Conservation (phyloP, 2,113 vertebrate genomes). For the Gyps fulvus region DNA sequence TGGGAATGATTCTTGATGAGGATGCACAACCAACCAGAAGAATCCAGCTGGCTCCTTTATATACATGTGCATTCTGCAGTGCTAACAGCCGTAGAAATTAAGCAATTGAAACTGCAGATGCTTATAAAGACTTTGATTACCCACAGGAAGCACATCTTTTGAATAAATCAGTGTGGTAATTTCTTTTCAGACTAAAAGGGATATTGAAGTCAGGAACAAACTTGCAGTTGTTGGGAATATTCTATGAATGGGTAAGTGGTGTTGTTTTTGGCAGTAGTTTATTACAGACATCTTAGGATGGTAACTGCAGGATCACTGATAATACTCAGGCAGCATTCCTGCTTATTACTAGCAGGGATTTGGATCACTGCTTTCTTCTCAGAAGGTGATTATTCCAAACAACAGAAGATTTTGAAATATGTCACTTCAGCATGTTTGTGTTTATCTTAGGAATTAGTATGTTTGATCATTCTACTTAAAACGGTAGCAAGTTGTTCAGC, state of each 20-base stretch:
- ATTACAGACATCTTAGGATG: neutral
- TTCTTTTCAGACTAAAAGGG: slow-evolving; percentile 31
- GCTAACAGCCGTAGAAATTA: neutral
- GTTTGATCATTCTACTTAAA: neutral
- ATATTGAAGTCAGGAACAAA: slow-evolving; percentile 49
- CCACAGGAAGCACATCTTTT: slow-evolving; percentile 46
- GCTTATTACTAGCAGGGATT: slow-evolving; percentile 14
- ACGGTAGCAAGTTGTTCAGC: neutral
- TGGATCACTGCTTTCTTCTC: slow-evolving; percentile 23
- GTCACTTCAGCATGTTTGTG: neutral
- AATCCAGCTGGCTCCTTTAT: slow-evolving; percentile 24
- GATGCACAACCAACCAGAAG: neutral
- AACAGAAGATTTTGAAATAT: neutral
- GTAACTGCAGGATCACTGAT: slow-evolving; percentile 34
- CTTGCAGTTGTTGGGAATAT: slow-evolving; percentile 42
- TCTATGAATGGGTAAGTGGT: slow-evolving; percentile 7
- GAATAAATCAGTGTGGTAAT: slow-evolving; percentile 38
- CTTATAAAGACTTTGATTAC: slow-evolving; percentile 45
- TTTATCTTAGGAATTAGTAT: neutral
- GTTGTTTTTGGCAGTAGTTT: slow-evolving; percentile 43
- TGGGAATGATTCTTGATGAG: slow-evolving; percentile 7
- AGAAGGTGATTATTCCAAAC: neutral
- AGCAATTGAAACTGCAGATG: slow-evolving; percentile 21
- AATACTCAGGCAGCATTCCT: slow-evolving; percentile 10
- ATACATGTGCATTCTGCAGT: neutral